Evolutionary conservation across 2,888 invertebrate genomes (phyloP).

Genomic region (Meloe dianella): DNA sequence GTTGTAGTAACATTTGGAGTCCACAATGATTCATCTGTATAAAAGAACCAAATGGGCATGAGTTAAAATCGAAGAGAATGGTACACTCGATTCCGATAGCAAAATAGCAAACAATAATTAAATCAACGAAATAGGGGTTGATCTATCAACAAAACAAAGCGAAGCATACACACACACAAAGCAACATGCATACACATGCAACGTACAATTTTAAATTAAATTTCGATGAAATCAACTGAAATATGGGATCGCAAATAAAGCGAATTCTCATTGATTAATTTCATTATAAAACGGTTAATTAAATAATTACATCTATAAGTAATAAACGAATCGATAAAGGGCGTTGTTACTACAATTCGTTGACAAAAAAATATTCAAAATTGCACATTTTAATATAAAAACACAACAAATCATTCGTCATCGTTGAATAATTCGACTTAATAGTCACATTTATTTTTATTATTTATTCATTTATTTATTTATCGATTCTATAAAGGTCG

Average conservation of each 20-base stretch:
- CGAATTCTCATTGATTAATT: not conserved
- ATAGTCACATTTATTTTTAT: not conserved
- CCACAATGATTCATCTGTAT: constrained; percentile 4
- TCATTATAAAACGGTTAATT: no score
- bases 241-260: no score
- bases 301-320: not conserved
- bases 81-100: not conserved
- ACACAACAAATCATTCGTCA: not conserved
- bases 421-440: not conserved
- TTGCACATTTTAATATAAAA: no score
- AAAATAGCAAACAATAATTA: not conserved
- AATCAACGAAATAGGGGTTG: not conserved
- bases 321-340: not conserved
- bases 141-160: not conserved
- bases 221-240: no score
- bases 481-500: not conserved
- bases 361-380: no score
- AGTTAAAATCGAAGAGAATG: not conserved
- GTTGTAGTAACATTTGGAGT: not conserved
- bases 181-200: no score
- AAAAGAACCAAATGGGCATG: not conserved
- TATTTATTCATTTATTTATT: not conserved
- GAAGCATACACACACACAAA: not conserved
- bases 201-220: no score
- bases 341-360: not conserved